phyloP scores from a whole-genome alignment of 2,113 vertebrate genomes.

The Nerophis lumbriciformis region DNA sequence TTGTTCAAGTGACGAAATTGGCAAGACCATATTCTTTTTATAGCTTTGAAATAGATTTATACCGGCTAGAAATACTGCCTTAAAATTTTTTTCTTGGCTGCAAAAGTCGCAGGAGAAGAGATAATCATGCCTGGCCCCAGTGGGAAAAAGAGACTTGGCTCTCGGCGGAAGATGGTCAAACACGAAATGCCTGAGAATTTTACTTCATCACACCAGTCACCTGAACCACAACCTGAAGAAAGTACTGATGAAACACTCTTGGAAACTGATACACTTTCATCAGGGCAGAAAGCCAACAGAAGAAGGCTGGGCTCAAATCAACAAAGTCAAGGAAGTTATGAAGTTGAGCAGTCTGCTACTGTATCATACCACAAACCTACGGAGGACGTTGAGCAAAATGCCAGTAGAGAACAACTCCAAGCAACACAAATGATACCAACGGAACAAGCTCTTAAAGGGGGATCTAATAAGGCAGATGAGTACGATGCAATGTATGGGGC shows the following conservation, averaged over 20 bases:
- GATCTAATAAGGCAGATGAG: not conserved
- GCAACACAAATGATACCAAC: not conserved
- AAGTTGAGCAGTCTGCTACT: not conserved
- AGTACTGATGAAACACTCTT: not conserved
- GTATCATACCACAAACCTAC: constrained; percentile 4
- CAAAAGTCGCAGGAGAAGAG: constrained; percentile 43
- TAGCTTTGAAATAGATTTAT: not conserved
- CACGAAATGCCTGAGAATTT: constrained; percentile 20
- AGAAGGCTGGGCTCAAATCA: constrained; percentile 47
- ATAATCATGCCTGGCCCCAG: constrained; percentile 57
- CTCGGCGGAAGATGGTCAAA: constrained; percentile 31
- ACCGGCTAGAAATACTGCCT: not conserved
- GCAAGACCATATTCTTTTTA: not conserved
- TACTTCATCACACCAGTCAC: not conserved
- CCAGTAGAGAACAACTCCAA: not conserved
- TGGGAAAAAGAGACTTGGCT: constrained; percentile 73
- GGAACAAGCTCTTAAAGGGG: constrained; percentile 14
- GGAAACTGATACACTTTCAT: constrained; percentile 6
- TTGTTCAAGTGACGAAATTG: not conserved
- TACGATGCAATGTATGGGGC: not conserved
- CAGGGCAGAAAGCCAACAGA: constrained; percentile 12
- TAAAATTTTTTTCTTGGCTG: not conserved
- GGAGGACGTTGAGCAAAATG: constrained; percentile 33
- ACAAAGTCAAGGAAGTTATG: constrained; percentile 18
- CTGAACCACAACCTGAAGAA: constrained; percentile 8